Conservation (phyloP, 2,113 vertebrate genomes). For the Halichoerus grypus region DNA sequence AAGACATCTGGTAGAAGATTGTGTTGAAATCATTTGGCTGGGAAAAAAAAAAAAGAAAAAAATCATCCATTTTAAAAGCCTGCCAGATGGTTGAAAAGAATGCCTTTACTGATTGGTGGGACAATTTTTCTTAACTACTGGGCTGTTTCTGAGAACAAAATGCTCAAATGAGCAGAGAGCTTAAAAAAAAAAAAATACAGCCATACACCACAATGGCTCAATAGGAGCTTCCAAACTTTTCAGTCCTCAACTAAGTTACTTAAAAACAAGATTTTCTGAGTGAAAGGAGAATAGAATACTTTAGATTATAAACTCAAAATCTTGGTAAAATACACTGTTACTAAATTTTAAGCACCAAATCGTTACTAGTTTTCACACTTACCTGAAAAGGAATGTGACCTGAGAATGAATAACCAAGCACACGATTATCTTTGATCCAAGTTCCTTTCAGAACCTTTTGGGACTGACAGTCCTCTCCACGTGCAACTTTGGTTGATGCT, state of each 20-base stretch:
- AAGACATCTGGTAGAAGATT: slow-evolving; percentile 20
- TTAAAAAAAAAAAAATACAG: neutral
- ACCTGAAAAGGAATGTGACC: neutral
- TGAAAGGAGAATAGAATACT: neutral
- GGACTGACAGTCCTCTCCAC: neutral
- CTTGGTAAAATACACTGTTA: neutral
- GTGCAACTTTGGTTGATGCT: neutral
- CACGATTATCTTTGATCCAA: neutral
- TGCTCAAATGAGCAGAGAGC: neutral
- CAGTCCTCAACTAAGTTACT: neutral
- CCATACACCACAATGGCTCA: neutral
- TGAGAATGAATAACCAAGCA: neutral
- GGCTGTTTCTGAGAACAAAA: slow-evolving; percentile 36
- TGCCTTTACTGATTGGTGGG: slow-evolving; percentile 55
- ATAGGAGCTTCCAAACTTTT: neutral
- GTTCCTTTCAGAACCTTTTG: neutral
- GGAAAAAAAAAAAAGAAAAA: neutral
- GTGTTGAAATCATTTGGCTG: slow-evolving; percentile 74
- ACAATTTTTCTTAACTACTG: slow-evolving; percentile 1
- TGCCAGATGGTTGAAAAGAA: slow-evolving; percentile 66
- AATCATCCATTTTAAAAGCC: neutral
- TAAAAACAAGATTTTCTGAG: neutral
- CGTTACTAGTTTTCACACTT: neutral
- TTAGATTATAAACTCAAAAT: neutral
- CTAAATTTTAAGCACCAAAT: neutral